Conservation (phyloP, 2,888 invertebrate species). For the Tanypteryx hageni region DNA sequence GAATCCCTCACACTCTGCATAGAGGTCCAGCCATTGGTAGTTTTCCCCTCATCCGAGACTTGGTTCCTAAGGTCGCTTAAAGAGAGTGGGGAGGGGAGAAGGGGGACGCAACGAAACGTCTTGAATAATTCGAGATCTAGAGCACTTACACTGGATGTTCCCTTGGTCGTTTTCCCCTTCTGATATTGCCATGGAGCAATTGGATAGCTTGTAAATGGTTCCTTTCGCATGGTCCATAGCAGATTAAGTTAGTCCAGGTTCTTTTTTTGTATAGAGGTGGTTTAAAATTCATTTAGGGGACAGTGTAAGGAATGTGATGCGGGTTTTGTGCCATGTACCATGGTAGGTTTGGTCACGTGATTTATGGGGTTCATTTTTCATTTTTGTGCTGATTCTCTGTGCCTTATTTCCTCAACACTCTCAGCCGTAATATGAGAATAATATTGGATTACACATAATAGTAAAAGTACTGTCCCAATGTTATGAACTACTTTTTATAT, state of each 20-base stretch:
- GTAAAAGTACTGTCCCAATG: too few species aligned
- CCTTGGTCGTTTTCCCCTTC: background rate
- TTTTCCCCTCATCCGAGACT: background rate
- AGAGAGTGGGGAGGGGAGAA: background rate
- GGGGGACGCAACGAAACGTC: background rate
- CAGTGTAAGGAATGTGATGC: too few species aligned
- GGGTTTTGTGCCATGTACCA: too few species aligned
- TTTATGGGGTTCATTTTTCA: too few species aligned
- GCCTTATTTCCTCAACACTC: too few species aligned
- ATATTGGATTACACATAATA: too few species aligned
- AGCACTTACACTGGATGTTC: background rate
- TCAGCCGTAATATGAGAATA: too few species aligned
- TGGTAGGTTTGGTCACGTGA: too few species aligned
- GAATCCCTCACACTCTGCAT: background rate
- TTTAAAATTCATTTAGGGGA: too few species aligned
- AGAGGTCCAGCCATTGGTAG: background rate
- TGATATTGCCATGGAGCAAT: background rate
- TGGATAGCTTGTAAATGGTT: background rate
- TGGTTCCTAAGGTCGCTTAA: background rate
- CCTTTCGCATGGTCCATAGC: slow-evolving; percentile 1
- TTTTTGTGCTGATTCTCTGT: too few species aligned
- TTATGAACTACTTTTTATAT: too few species aligned
- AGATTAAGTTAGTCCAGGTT: background rate
- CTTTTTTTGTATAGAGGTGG: background rate
- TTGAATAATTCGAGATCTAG: background rate